phyloP scores from a whole-genome alignment of 2,797 vertebrate genomes.

The Sebastes reedi region DNA sequence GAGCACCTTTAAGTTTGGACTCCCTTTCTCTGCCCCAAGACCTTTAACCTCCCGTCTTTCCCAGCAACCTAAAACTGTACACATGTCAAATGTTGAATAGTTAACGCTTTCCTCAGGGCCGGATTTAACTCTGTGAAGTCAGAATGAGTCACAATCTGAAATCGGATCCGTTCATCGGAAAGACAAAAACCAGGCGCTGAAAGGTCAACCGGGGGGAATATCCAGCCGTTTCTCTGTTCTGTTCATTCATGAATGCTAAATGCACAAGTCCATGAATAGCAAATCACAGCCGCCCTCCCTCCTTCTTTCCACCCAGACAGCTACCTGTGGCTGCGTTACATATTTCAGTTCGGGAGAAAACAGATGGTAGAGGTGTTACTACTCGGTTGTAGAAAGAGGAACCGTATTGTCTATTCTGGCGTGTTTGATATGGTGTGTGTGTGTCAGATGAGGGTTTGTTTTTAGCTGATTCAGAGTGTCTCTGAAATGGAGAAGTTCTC shows the following conservation, averaged over 20 bases:
- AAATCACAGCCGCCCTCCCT: conserved; percentile 16
- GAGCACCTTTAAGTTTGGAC: not conserved
- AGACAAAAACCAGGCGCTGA: conserved; percentile 14
- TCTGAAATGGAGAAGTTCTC: conserved; percentile 80
- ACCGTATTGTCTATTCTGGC: conserved; percentile 52
- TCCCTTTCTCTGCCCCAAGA: not conserved
- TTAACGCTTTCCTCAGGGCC: conserved; percentile 44
- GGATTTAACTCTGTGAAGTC: conserved; percentile 49
- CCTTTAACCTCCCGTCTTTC: conserved; percentile 21
- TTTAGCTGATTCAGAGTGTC: conserved; percentile 73
- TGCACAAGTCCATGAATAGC: conserved; percentile 41
- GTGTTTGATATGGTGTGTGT: conserved; percentile 33
- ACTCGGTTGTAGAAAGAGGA: conserved; percentile 42
- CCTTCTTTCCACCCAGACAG: not conserved
- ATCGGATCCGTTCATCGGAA: conserved; percentile 19
- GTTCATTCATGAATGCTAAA: conserved; percentile 61
- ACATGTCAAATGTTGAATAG: conserved; percentile 19
- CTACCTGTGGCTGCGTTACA: conserved; percentile 42
- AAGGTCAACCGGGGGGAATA: conserved; percentile 26
- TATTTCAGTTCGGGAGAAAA: conserved; percentile 10
- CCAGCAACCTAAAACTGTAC: conserved; percentile 24
- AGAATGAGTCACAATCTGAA: conserved; percentile 39
- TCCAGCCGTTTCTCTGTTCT: conserved; percentile 17
- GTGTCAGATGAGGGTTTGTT: conserved; percentile 42
- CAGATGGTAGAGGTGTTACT: conserved; percentile 47